phyloP scores from a whole-genome alignment of 2,888 invertebrate species.

The Periphyllus acericola region DNA sequence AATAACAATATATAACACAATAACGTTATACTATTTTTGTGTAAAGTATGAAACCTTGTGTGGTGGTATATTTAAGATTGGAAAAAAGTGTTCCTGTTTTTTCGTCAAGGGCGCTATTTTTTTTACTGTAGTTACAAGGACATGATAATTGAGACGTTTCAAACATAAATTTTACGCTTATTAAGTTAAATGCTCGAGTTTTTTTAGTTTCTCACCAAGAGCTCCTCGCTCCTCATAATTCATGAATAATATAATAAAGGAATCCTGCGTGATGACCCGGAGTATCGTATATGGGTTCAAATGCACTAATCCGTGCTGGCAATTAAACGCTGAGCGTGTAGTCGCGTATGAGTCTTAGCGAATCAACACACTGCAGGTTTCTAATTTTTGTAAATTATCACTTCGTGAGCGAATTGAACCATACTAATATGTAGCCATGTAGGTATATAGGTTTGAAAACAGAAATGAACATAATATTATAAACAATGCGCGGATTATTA shows the following conservation, averaged over 20 bases:
- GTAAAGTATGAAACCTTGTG: constrained; percentile 44
- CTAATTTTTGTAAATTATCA: constrained; percentile 20
- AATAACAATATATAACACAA: constrained; percentile 1
- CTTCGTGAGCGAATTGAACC: constrained; percentile 7
- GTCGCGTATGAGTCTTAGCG: not conserved
- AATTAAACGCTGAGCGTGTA: constrained; percentile 6
- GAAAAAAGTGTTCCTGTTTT: constrained; percentile 54
- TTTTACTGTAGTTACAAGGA: constrained; percentile 23
- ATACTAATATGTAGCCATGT: not conserved
- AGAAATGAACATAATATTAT: not conserved
- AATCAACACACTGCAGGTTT: not conserved
- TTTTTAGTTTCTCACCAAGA: not conserved
- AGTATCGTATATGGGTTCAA: not conserved
- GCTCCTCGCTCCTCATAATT: not conserved
- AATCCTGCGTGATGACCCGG: not conserved
- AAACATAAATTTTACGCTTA: constrained; percentile 57
- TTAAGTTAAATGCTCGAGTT: constrained; percentile 47
- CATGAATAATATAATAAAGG: not conserved
- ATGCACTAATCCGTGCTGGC: constrained; percentile 18
- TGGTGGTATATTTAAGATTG: constrained; percentile 26
- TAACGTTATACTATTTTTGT: not conserved
- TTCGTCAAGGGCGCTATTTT: constrained; percentile 54
- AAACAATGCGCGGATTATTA: not conserved
- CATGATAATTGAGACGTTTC: constrained; percentile 58
- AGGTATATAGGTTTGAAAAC: not conserved